Percentiles rank a stretch among this genome's conserved stretches.
These are phyloP conservation scores for Danio aesculapii DNA, from an alignment of 2,797 vertebrate species.

Conservation along the genomic window DNA sequence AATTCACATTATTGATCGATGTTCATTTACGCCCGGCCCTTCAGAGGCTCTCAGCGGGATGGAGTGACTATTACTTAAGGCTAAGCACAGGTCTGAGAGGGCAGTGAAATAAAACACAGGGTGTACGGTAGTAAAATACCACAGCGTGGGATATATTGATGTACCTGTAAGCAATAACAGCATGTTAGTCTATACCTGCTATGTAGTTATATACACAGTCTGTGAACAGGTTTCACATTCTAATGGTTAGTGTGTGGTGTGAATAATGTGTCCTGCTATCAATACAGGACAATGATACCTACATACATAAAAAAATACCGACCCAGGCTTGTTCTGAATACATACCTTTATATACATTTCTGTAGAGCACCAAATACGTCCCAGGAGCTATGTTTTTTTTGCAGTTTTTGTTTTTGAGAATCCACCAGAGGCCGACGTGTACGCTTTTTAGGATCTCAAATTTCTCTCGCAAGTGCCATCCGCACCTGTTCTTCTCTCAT, in stretches of 20 bases:
- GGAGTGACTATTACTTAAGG: slow-evolving; percentile 43
- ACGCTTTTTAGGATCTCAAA: too few relatives aligned
- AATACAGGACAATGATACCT: not conserved
- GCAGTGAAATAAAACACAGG: not conserved
- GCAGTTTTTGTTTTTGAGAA: too few relatives aligned
- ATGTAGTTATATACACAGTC: not conserved
- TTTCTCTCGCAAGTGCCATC: too few relatives aligned
- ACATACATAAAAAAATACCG: too few relatives aligned
- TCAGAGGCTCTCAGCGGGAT: slow-evolving; percentile 47
- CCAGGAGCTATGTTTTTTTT: too few relatives aligned
- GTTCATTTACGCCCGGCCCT: slow-evolving; percentile 49
- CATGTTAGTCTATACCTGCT: not conserved
- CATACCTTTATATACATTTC: too few relatives aligned
- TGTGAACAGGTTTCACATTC: not conserved
- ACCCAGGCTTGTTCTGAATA: too few relatives aligned
- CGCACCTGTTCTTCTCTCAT: too few relatives aligned
- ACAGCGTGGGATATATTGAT: slow-evolving; percentile 10
- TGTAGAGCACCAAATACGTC: too few relatives aligned
- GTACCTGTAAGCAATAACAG: not conserved
- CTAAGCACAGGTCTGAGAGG: slow-evolving; percentile 24
- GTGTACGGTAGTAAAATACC: slow-evolving; percentile 4
- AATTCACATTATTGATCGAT: slow-evolving; percentile 68
- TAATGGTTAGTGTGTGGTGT: not conserved
- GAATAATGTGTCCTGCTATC: not conserved
- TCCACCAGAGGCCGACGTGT: too few relatives aligned